Evolutionary conservation across 2,113 vertebrate genomes (phyloP).

Genomic region (Vulpes vulpes): DNA sequence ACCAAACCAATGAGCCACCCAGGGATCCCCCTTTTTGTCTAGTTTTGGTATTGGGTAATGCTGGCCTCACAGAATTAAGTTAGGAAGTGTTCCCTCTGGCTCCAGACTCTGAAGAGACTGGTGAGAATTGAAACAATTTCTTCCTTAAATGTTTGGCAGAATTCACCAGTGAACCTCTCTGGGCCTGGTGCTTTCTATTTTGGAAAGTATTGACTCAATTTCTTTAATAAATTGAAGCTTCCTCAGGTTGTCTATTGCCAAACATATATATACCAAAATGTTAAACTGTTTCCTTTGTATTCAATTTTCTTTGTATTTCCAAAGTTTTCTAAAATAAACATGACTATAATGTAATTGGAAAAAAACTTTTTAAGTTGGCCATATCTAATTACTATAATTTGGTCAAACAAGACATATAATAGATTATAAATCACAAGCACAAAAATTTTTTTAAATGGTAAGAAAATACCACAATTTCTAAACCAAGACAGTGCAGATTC

Average conservation of each 20-base stretch:
- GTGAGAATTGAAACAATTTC: neutral
- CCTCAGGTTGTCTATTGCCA: neutral
- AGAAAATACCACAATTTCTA: constrained; percentile 57
- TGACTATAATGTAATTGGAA: neutral
- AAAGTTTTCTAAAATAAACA: constrained; percentile 46
- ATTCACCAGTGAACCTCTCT: neutral
- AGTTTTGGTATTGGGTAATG: neutral
- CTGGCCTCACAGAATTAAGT: neutral
- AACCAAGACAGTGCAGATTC: neutral
- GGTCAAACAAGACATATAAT: constrained; percentile 44
- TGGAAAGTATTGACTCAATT: neutral
- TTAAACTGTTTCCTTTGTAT: neutral
- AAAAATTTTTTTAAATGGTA: constrained; percentile 22
- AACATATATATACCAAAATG: neutral
- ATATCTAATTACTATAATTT: constrained; percentile 53
- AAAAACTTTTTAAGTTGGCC: neutral
- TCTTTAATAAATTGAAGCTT: neutral
- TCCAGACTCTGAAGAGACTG: neutral
- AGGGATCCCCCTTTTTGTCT: neutral
- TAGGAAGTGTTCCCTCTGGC: neutral
- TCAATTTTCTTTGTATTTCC: constrained; percentile 58
- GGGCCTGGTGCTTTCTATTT: neutral
- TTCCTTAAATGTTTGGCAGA: neutral
- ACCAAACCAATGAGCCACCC: no score
- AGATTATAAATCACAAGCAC: constrained; percentile 11